A percentile compares a stretch with the other conserved stretches of the same genome.
Evolutionary conservation across 2,797 vertebrate species (phyloP).

Genomic region (Cryptoprocta ferox): DNA sequence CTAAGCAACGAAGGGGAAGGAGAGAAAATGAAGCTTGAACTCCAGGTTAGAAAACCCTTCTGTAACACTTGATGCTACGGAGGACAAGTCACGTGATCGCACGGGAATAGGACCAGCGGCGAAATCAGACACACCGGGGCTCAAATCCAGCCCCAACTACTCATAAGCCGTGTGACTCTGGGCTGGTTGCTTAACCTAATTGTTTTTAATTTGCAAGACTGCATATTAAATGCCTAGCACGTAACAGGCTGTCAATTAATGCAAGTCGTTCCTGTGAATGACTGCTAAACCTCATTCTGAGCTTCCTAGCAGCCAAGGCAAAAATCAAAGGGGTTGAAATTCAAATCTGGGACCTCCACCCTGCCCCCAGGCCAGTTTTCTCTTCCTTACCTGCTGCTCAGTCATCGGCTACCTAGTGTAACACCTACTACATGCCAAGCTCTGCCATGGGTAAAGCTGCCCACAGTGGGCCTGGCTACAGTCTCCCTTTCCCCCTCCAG

Average conservation of each 20-base stretch:
- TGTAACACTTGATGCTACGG: neutral
- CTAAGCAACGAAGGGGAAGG: neutral
- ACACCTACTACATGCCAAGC: neutral
- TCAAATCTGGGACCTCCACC: neutral
- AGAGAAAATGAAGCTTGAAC: neutral
- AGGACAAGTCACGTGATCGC: neutral
- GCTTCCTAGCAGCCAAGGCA: constrained; percentile 34
- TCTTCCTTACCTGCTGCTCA: neutral
- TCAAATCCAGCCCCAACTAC: neutral
- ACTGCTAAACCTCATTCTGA: constrained; percentile 18
- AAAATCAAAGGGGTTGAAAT: neutral
- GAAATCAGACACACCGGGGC: neutral
- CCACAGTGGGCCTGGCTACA: neutral
- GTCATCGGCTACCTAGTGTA: neutral
- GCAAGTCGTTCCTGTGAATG: neutral
- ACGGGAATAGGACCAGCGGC: neutral
- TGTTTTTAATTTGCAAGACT: neutral
- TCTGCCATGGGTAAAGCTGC: neutral
- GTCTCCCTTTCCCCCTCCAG: constrained; percentile 27
- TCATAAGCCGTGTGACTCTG: neutral
- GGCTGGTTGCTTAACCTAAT: neutral
- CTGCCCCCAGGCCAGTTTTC: neutral
- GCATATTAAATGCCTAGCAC: neutral
- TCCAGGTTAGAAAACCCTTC: neutral
- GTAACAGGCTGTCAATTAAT: neutral